Evolutionary conservation across 23 tunicate species (phyloP), one percentile per base, ranked within the genome.

Genomic region (Phallusia fumigata): DNA sequence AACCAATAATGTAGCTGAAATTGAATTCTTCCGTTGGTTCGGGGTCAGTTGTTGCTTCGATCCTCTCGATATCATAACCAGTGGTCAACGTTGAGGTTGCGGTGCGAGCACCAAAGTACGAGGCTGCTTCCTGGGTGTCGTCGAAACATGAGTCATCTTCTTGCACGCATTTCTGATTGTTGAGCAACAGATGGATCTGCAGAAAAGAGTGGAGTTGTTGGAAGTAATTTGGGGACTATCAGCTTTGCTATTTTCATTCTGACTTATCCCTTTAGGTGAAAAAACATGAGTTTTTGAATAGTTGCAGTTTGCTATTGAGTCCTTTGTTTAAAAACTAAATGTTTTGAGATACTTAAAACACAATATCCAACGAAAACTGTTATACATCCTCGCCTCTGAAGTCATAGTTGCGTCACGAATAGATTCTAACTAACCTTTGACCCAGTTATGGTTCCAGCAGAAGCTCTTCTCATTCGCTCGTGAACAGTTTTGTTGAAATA

Each of bases 91-190:
- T 77, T 32, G 51, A 22, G 0, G 83, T 82, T 47, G 86, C 84
- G 5, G 44, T 51, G 1, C 84, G 24, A 0, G 90, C 96, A 18
- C 87, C 77, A 5, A 82, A 45, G 49, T 75, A 83, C 10, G 87
- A 83, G 1, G 90, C 87, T 0, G 95, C 95, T 3, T 53, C 65
- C 2, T 81, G 18, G 13, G 90, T 74, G 31, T 40, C 44, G 16
- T 53, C 28, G 36, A 81, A 40, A 53, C 96, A 91, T 3, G 78
- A 32, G 51, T 49, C 73, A 10, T 31, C 65, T 33, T 69, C 50
- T 53, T 77, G 65, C 10, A 69, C n/a, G 81, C 96, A 91, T 79
- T 86, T 84, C 65, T 82, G 86, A 81, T 83, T 91, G 87, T 91
- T 77, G 65, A 91, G 19, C 31, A n/a, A 21, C 0, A 90, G 52